These are phyloP conservation scores for Bombycilla garrulus DNA, from an alignment of 2,113 vertebrate genomes.

Conservation along the genomic window DNA sequence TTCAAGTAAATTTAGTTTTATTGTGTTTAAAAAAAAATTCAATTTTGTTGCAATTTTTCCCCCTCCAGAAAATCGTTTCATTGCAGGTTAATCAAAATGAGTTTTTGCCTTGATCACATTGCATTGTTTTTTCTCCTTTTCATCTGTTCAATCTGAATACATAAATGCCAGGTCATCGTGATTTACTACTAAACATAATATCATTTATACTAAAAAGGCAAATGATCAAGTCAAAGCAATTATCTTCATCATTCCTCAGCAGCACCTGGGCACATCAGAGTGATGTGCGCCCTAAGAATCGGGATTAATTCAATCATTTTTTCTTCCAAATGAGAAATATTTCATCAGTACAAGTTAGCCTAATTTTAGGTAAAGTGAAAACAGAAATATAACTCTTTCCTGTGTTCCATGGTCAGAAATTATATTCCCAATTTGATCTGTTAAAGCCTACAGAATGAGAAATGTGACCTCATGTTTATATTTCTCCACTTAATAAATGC, in stretches of 20 bases:
- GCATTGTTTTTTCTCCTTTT: background rate
- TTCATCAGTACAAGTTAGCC: background rate
- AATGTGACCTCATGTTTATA: conserved; percentile 1
- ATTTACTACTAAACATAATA: background rate
- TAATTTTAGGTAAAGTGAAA: background rate
- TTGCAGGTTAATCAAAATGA: background rate
- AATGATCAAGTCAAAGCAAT: background rate
- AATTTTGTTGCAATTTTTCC: background rate
- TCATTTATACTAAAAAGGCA: background rate
- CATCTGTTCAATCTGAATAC: background rate
- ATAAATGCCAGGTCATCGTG: background rate
- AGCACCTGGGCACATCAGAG: background rate
- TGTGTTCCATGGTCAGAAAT: background rate
- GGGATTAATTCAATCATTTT: background rate
- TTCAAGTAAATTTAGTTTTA: background rate
- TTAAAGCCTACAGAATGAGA: background rate
- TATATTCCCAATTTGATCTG: background rate
- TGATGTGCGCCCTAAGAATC: background rate
- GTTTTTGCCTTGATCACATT: background rate
- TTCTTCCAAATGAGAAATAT: background rate
- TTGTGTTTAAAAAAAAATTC: background rate
- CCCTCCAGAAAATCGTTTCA: background rate
- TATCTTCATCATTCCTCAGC: background rate
- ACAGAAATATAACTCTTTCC: background rate
- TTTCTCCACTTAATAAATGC: conserved; percentile 12